Evolutionary conservation across 2,888 invertebrate species (phyloP).

Genomic region (Spilarctia lutea): DNA sequence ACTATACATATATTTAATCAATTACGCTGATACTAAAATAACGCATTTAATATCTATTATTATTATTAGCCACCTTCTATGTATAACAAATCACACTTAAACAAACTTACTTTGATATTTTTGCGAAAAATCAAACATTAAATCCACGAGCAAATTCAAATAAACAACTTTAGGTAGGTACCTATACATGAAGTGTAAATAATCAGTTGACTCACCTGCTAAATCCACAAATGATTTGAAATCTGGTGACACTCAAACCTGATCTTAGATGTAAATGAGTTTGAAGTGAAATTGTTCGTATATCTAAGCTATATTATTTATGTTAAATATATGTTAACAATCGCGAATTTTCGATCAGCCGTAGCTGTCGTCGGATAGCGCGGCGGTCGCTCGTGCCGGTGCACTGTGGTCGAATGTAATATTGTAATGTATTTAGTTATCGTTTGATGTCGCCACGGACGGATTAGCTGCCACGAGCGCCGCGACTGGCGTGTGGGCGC

Average conservation of each 20-base stretch:
- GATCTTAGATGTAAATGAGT: constrained; percentile 13
- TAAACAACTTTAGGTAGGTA: constrained; percentile 5
- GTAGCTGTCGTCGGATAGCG: constrained; percentile 77
- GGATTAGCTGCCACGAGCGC: constrained; percentile 32
- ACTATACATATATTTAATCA: neutral
- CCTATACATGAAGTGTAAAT: constrained; percentile 6
- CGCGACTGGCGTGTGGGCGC: constrained; percentile 60
- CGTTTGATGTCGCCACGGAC: constrained; percentile 42
- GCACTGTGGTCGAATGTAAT: constrained; percentile 84
- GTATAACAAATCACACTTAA: neutral
- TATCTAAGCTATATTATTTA: constrained; percentile 48
- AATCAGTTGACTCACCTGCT: constrained; percentile 52
- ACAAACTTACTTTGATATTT: neutral
- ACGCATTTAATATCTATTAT: neutral
- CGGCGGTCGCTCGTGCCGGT: constrained; percentile 79
- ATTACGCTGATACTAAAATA: neutral
- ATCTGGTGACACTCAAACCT: constrained; percentile 16
- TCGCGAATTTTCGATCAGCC: constrained; percentile 77
- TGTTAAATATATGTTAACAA: constrained; percentile 54
- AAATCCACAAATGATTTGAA: constrained; percentile 26
- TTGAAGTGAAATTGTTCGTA: constrained; percentile 8
- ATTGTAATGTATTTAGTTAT: constrained; percentile 56
- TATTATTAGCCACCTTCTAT: neutral
- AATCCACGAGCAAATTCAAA: constrained; percentile 5
- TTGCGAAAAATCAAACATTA: neutral